Percentiles rank a stretch among this genome's conserved stretches.
These are phyloP conservation scores for Parus major DNA, from an alignment of 2,113 vertebrate species.

Conservation along the genomic window DNA sequence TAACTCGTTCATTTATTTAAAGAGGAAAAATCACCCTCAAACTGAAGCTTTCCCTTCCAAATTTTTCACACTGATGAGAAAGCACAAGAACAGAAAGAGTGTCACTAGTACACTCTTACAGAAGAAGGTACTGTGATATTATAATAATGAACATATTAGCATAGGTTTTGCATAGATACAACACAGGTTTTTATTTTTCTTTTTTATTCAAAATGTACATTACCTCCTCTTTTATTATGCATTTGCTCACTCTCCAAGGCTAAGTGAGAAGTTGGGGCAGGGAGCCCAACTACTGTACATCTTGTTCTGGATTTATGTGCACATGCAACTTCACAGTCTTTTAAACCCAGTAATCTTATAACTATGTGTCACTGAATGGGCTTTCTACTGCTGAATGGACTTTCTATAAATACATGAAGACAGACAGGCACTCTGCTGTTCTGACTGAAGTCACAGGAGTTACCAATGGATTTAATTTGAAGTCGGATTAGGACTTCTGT, in stretches of 20 bases:
- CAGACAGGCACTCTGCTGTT: background rate
- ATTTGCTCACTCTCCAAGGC: background rate
- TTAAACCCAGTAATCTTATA: background rate
- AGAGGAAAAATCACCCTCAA: background rate
- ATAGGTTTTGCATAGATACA: background rate
- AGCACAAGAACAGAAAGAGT: background rate
- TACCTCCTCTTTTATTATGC: background rate
- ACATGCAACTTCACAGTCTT: background rate
- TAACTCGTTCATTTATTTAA: background rate
- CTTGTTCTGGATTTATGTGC: background rate
- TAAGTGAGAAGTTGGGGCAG: background rate
- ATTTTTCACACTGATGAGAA: background rate
- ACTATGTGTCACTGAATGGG: background rate
- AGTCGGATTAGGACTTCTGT: background rate
- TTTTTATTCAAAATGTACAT: background rate
- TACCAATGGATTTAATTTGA: slow-evolving; percentile 8
- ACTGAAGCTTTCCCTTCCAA: background rate
- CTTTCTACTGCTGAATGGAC: slow-evolving; percentile 16
- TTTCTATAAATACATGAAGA: background rate
- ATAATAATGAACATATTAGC: background rate
- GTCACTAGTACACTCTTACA: background rate
- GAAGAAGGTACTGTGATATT: background rate
- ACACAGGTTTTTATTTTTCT: background rate
- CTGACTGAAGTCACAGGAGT: background rate
- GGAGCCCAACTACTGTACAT: background rate